Conservation (phyloP, 2,113 vertebrate genomes). For the Cromileptes altivelis region DNA sequence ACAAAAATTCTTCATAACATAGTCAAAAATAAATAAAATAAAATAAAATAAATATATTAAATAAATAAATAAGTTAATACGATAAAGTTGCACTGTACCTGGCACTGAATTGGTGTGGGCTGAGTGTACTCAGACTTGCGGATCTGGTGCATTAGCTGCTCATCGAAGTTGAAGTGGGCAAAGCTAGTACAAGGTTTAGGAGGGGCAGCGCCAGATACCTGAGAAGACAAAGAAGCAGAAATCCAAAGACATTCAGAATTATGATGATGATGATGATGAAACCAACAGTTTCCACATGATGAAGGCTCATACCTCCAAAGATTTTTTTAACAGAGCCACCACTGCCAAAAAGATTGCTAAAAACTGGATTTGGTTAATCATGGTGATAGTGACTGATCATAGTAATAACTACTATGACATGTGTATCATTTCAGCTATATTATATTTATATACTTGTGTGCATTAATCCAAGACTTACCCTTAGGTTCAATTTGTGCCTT, state of each 20-base stretch:
- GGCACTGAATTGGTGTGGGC: conserved; percentile 98
- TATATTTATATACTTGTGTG: not conserved
- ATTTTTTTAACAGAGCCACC: not conserved
- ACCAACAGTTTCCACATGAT: not conserved
- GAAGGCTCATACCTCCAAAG: not conserved
- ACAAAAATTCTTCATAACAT: not conserved
- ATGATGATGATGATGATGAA: not conserved
- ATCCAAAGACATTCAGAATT: not conserved
- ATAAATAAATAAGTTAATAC: not conserved
- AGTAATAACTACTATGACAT: not conserved
- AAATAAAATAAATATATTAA: no score
- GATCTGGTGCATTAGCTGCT: conserved; percentile 98
- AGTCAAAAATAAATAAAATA: not conserved
- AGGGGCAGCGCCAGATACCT: conserved; percentile 97
- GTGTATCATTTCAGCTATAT: not conserved
- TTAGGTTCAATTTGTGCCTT: conserved; percentile 94
- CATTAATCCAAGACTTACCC: conserved; percentile 83
- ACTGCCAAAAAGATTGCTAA: not conserved
- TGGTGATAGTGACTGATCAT: not conserved
- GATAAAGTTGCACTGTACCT: conserved; percentile 83
- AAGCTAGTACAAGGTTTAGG: conserved; percentile 96
- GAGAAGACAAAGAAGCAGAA: conserved; percentile 14
- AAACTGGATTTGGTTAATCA: not conserved
- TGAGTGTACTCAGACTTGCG: conserved; percentile 99
- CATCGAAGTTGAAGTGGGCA: conserved; percentile 97